Conservation (phyloP, 1,140 invertebrate genomes). For the Drosophila auraria region DNA sequence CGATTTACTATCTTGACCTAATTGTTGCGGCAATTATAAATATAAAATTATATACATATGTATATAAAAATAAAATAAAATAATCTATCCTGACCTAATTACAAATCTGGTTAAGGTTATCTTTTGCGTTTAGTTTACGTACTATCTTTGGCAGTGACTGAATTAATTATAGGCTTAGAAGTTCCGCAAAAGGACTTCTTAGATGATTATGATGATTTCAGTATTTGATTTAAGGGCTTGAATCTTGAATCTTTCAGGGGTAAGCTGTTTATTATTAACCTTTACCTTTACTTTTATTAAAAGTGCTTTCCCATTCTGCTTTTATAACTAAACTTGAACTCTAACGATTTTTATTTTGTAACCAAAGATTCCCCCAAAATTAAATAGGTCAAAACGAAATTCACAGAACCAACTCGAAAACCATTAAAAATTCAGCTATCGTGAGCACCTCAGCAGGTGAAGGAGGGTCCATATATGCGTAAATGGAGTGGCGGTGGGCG, state of each 20-base stretch:
- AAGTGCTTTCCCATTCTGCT: too few relatives aligned
- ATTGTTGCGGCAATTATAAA: too few relatives aligned
- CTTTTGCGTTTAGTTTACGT: background rate
- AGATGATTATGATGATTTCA: too few relatives aligned
- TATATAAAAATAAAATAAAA: too few relatives aligned
- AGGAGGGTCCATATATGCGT: background rate
- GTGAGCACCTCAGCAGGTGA: slow-evolving; percentile 13
- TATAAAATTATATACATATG: too few relatives aligned
- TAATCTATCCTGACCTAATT: background rate
- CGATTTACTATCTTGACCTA: background rate
- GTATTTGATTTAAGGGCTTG: background rate
- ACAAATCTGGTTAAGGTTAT: background rate
- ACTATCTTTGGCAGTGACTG: background rate
- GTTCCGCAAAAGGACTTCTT: too few relatives aligned
- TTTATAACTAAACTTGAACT: background rate
- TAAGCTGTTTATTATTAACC: too few relatives aligned
- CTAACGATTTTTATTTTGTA: background rate
- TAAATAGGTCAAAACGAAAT: background rate
- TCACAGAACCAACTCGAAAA: background rate
- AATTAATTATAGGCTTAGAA: too few relatives aligned
- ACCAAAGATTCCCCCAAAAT: background rate
- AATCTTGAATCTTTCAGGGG: too few relatives aligned
- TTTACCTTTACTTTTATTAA: too few relatives aligned
- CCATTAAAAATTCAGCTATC: background rate
- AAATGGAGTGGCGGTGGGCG: background rate